phyloP scores from a whole-genome alignment of 2,888 invertebrate genomes.

The Lymantria monacha region DNA sequence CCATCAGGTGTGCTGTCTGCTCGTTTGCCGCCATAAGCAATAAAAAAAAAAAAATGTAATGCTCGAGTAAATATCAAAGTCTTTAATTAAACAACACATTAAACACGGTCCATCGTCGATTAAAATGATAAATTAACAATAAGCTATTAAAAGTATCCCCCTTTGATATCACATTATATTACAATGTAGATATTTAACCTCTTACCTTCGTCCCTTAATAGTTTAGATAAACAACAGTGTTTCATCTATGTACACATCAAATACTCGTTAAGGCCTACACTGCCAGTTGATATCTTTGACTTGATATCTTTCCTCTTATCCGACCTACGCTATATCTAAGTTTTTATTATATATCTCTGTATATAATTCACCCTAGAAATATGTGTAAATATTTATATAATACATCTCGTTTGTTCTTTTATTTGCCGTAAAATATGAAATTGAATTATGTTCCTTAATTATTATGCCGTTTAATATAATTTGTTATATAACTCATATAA shows the following conservation, averaged over 20 bases:
- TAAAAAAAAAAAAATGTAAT: too few relatives aligned
- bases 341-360: background rate
- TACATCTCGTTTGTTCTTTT: background rate
- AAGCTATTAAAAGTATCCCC: background rate
- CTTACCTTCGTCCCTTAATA: constrained; percentile 1
- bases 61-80: too few relatives aligned
- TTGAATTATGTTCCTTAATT: constrained; percentile 21
- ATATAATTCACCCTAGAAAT: too few relatives aligned
- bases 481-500: constrained; percentile 20
- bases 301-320: background rate
- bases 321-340: background rate
- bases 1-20: too few relatives aligned
- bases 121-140: background rate
- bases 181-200: constrained; percentile 9
- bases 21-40: too few relatives aligned
- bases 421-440: background rate
- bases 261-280: constrained; percentile 2
- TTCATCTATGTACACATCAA: background rate
- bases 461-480: constrained; percentile 17
- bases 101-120: background rate
- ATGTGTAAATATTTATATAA: background rate
- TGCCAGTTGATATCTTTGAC: background rate
- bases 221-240: background rate
- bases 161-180: background rate
- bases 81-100: background rate